Base-by-base conservation (phyloP, 2,113 vertebrate species). In the Zosterops borbonicus region DNA sequence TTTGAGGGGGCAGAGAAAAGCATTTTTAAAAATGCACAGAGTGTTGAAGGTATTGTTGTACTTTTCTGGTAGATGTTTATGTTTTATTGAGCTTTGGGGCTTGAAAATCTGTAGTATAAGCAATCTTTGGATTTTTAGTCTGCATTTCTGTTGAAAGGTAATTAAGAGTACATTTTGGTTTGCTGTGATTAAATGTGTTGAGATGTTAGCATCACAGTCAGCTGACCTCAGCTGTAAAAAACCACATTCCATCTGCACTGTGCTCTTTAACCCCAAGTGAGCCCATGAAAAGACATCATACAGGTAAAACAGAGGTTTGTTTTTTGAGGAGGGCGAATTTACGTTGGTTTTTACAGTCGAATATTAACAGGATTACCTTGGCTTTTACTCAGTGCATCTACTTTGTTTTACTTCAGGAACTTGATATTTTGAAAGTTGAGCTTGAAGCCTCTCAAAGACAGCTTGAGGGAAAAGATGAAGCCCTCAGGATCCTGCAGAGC, bases 391-490 rank as follows among this genome's bases (percentile, higher is more conserved):
- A 93, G 6, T 28, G 9, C 49, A 6, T 31, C 17, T 71, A 4
- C 80, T 92, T 92, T 95, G 27, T 89, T 92, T 95, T 83, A 46
- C 76, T 50, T 83, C 83, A 99, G 99, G 98, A 99, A 87, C 97
- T 97, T 63, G 98, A 99, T 63, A 75, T 97, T 31, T 90, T 99
- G 95, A 98, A 97, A 96, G 98, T 98, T 79, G 99, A 99, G 83
- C 97, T 99, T 82, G 99, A 99, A 77, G 98, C 98, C 11, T 98
- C 98, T 53, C 99, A 98, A 82, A 98, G 98, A 74, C 98, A 98
- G 92, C 98, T 99, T 56, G 98, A 99, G 97, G 99, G 98, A 49
- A 99, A 99, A 97, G 98, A 98, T n/a, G 98, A 99, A 98, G 99
- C 99, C 83, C 76, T 99, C 76, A 99, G 98, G 98, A 98, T 99